Percentiles rank a stretch among this genome's conserved stretches.
These are phyloP conservation scores for Lithophane socia DNA, from an alignment of 2,888 invertebrate species.

Conservation along the genomic window DNA sequence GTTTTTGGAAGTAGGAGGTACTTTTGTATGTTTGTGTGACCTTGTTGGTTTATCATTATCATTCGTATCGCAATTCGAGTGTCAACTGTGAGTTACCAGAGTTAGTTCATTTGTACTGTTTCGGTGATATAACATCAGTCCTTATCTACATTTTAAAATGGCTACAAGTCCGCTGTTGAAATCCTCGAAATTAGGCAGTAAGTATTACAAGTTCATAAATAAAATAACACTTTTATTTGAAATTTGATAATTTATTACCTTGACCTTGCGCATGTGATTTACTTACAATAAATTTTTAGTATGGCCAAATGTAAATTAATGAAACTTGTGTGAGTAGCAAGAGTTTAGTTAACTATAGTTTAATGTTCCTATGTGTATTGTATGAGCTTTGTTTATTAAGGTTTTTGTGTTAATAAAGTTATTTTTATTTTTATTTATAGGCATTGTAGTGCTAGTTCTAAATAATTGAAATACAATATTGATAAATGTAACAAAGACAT, in stretches of 20 bases:
- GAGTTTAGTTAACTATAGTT: not conserved
- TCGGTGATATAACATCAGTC: slow-evolving; percentile 62
- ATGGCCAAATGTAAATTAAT: slow-evolving; percentile 13
- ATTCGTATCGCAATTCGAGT: slow-evolving; percentile 75
- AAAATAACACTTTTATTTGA: not conserved
- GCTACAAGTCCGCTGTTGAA: slow-evolving; percentile 78
- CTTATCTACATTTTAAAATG: slow-evolving; percentile 73
- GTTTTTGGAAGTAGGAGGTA: slow-evolving; percentile 52
- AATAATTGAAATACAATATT: not conserved
- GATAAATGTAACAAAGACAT: not conserved
- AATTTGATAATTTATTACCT: slow-evolving; percentile 5
- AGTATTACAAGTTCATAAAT: slow-evolving; percentile 63
- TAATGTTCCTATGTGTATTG: too few relatives aligned
- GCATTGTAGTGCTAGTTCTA: not conserved
- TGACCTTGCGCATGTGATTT: slow-evolving; percentile 8
- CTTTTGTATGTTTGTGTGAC: slow-evolving; percentile 68
- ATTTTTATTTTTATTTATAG: too few relatives aligned
- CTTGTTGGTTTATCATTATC: slow-evolving; percentile 79
- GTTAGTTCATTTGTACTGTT: slow-evolving; percentile 64
- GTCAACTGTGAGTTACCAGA: slow-evolving; percentile 69
- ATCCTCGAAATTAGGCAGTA: slow-evolving; percentile 79
- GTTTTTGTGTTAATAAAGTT: too few relatives aligned
- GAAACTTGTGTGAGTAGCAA: not conserved
- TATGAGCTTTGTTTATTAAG: too few relatives aligned
- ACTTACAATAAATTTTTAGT: not conserved